A percentile compares a stretch with the other conserved stretches of the same genome.
These are phyloP conservation scores for Morus bassanus DNA, from an alignment of 2,797 vertebrate species.

Conservation along the genomic window DNA sequence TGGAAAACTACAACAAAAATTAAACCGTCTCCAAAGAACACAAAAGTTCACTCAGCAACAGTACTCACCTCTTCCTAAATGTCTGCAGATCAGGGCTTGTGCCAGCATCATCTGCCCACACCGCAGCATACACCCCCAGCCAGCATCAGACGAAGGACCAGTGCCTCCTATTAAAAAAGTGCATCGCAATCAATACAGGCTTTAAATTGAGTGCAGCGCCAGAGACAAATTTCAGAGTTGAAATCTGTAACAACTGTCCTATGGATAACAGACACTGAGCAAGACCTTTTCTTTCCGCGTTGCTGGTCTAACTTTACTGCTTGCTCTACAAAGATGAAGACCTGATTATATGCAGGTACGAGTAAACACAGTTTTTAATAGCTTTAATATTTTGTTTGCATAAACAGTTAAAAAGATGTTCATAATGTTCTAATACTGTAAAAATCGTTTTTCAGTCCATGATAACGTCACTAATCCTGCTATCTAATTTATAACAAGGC, in stretches of 20 bases:
- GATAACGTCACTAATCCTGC: not conserved
- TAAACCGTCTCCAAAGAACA: not conserved
- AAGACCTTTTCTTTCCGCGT: not conserved
- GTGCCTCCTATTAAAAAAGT: constrained; percentile 79
- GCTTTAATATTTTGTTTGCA: not conserved
- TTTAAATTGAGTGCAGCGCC: not conserved
- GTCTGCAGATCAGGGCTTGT: constrained; percentile 84
- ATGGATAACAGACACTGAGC: not conserved
- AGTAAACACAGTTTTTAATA: not conserved
- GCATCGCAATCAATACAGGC: not conserved
- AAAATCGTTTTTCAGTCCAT: not conserved
- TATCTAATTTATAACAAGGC: not conserved
- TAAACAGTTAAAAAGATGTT: not conserved
- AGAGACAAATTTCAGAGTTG: not conserved
- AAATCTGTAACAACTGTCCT: not conserved
- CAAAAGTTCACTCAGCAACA: not conserved
- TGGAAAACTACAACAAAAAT: not conserved
- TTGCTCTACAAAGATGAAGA: not conserved
- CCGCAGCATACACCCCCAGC: constrained; percentile 89
- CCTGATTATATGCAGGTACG: not conserved
- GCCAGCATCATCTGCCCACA: constrained; percentile 93
- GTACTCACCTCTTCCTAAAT: constrained; percentile 82
- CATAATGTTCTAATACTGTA: not conserved
- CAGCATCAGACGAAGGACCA: constrained; percentile 83
- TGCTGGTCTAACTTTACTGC: not conserved